phyloP scores from a whole-genome alignment of 2,113 vertebrate genomes.

The Hystrix cristata region DNA sequence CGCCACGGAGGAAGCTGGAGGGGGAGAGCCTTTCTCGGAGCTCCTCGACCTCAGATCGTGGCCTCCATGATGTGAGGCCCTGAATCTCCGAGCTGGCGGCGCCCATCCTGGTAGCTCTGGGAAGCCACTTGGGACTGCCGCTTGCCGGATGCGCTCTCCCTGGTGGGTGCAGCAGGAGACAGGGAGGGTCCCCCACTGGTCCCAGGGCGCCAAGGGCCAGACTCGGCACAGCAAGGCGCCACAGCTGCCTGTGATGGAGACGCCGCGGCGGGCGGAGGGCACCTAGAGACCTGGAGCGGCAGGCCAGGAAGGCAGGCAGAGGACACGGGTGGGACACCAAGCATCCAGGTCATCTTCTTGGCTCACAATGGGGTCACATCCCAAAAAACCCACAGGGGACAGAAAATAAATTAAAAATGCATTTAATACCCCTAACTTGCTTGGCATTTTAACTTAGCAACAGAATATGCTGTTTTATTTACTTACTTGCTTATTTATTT shows the following conservation, averaged over 20 bases:
- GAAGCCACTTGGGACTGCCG: background rate
- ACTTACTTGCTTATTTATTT: no score
- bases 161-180: no score
- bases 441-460: background rate
- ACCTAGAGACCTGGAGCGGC: no score
- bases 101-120: background rate
- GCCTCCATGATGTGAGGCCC: background rate
- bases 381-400: background rate
- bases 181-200: no score
- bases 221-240: no score
- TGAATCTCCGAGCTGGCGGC: background rate
- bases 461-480: background rate
- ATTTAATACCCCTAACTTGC: background rate
- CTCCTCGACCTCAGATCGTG: background rate
- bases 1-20: background rate
- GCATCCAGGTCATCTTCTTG: background rate
- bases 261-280: no score
- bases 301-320: background rate
- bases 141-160: background rate
- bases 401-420: background rate
- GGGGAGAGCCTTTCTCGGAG: background rate
- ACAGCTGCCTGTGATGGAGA: no score
- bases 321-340: background rate
- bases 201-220: no score
- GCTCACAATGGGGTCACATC: background rate